A percentile compares a stretch with the other conserved stretches of the same genome.
Conservation (phyloP, 2,888 invertebrate species). For the Actias luna region DNA sequence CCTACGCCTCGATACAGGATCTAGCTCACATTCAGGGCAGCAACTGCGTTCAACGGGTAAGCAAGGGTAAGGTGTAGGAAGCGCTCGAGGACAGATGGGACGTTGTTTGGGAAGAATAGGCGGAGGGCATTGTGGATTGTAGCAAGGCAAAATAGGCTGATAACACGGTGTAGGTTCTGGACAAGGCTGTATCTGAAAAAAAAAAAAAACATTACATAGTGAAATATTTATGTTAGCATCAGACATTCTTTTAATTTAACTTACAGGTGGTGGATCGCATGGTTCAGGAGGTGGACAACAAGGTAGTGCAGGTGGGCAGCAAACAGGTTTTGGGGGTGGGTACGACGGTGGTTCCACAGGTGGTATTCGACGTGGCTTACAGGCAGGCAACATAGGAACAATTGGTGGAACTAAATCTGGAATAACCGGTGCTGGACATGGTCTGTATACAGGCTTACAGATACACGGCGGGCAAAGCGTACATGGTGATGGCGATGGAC, state of each 20-base stretch:
- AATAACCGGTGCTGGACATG: slow-evolving; percentile 63
- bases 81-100: slow-evolving; percentile 71
- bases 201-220: slow-evolving; percentile 7
- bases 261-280: slow-evolving; percentile 71
- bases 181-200: slow-evolving; percentile 60
- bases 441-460: slow-evolving; percentile 60
- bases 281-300: slow-evolving; percentile 70
- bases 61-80: slow-evolving; percentile 71
- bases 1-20: slow-evolving; percentile 81
- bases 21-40: slow-evolving; percentile 67
- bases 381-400: slow-evolving; percentile 64
- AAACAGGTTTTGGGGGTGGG: slow-evolving; percentile 58
- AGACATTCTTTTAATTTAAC: slow-evolving; percentile 4
- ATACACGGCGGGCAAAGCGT: slow-evolving; percentile 70
- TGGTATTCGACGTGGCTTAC: slow-evolving; percentile 61
- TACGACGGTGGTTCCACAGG: slow-evolving; percentile 53
- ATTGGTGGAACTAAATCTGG: slow-evolving; percentile 69
- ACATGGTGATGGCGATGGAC: slow-evolving; percentile 65
- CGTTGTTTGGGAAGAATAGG: slow-evolving; percentile 75
- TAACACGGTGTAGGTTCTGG: slow-evolving; percentile 69
- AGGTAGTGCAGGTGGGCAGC: slow-evolving; percentile 68
- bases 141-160: slow-evolving; percentile 69
- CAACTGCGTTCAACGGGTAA: slow-evolving; percentile 71
- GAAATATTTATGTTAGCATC: background rate
- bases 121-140: slow-evolving; percentile 78